Conservation (phyloP, 2,888 invertebrate genomes). For the Amphiduros pacificus region DNA sequence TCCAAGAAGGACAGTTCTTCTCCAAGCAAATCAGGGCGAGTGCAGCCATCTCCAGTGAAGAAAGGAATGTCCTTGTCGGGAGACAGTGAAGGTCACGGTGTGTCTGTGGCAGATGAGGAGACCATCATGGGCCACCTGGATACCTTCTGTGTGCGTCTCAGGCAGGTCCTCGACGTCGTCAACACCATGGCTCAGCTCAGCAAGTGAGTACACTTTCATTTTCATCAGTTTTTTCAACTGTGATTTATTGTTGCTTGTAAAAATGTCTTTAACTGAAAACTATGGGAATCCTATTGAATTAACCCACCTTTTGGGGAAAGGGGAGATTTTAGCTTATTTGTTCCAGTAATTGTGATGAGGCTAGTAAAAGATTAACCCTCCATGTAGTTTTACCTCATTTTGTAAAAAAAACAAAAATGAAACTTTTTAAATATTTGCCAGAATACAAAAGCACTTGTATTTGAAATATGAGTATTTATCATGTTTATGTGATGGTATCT, state of each 20-base stretch:
- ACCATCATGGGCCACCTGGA: constrained; percentile 55
- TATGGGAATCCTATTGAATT: too few species aligned
- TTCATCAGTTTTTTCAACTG: too few species aligned
- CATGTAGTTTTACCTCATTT: background rate
- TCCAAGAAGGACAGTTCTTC: background rate
- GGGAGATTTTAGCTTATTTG: too few species aligned
- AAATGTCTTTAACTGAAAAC: too few species aligned
- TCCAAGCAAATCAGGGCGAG: background rate
- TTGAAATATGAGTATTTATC: too few species aligned
- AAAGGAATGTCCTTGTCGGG: constrained; percentile 6
- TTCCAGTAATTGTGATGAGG: too few species aligned
- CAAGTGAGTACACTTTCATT: constrained; percentile 47
- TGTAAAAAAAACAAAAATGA: background rate
- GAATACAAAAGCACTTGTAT: too few species aligned
- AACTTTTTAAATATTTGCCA: background rate
- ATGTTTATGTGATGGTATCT: too few species aligned
- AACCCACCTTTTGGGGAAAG: too few species aligned
- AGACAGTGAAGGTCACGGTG: constrained; percentile 38
- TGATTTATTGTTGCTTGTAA: too few species aligned
- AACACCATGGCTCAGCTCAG: constrained; percentile 53
- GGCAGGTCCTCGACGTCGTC: constrained; percentile 55
- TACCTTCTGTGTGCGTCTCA: constrained; percentile 49
- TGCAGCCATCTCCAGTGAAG: constrained; percentile 16
- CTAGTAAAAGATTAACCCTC: too few species aligned
- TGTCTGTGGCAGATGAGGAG: constrained; percentile 55